Evolutionary conservation across 2,888 invertebrate species (phyloP), one percentile per base, ranked within the genome.

Genomic region (Nomada fabriciana): DNA sequence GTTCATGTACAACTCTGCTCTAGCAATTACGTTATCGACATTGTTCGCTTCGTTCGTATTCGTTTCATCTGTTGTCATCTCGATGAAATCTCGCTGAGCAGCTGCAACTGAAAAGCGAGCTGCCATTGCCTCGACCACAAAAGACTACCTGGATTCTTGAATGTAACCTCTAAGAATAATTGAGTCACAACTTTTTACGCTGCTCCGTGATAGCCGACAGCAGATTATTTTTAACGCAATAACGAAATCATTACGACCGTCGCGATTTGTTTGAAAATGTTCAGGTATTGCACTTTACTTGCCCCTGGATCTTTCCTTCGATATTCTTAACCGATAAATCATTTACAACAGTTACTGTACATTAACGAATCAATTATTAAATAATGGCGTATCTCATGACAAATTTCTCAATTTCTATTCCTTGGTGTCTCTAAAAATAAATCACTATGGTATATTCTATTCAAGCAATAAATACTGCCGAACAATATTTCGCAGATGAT

Each of bases 81-180:
- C 60, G 18, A 59, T 73, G 68, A 69, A 78, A 81, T 69, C 60
- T 60, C 2, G 25, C 20, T 13, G 52, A 42, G 63, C 63, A 78
- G 52, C 63, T 47, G 80, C 63, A 23, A 67, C 36, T 36, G 73
- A 65, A 65, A 74, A 60, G 43, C 65, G 67, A 57, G 25, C 11
- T 13, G 23, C 29, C 23, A 18, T 36, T 20, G 29, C 29, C 71
- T 20, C n/a, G 55, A 82, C 81, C 81, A 50, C 81, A 80, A 80
- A 82, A 53, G 9, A 69, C 55, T 70, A 79, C 76, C 79, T 82
- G 65, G 47, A 65, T 70, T 80, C 57, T 82, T 80, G 71, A 76
- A 80, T 80, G 61, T 57, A 71, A 55, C 52, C 60, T 67, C 76
- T 9, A 29, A 13, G 50, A 65, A 71, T 47, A 70, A 80, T 76